phyloP scores from a whole-genome alignment of 2,888 invertebrate species.

The Drosophila monieri region DNA sequence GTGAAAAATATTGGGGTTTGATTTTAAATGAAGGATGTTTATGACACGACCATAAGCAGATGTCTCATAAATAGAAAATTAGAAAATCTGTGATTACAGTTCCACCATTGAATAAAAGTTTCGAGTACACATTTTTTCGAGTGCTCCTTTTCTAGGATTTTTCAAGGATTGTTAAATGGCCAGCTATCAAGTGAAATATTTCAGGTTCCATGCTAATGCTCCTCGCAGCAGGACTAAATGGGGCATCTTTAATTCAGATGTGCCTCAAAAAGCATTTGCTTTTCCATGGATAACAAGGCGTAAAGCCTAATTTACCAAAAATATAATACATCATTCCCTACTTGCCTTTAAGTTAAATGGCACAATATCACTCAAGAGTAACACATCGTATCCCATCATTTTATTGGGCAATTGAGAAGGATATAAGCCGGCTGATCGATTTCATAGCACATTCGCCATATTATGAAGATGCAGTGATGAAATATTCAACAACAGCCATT shows the following conservation, averaged over 20 bases:
- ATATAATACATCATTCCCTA: conserved; percentile 4
- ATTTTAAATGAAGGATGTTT: no score
- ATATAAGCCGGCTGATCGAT: conserved; percentile 23
- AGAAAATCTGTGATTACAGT: no score
- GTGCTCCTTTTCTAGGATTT: not conserved
- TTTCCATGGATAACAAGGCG: conserved; percentile 15
- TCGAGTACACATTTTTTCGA: not conserved
- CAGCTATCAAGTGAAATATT: conserved; percentile 21
- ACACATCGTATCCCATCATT: conserved; percentile 11
- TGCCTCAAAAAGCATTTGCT: conserved; percentile 5
- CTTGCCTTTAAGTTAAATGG: conserved; percentile 16
- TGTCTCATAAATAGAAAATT: no score
- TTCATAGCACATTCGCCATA: conserved; percentile 7
- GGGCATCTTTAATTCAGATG: conserved; percentile 27
- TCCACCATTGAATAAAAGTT: no score
- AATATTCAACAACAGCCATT: conserved; percentile 49
- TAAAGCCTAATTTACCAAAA: conserved; percentile 13
- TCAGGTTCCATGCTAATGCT: conserved; percentile 26
- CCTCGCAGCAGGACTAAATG: conserved; percentile 19
- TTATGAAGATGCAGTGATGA: conserved; percentile 21
- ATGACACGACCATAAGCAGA: no score
- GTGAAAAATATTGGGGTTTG: not conserved
- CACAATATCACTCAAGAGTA: conserved; percentile 9
- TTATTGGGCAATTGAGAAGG: conserved; percentile 30
- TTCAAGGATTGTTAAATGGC: conserved; percentile 17